phyloP scores from a whole-genome alignment of 2,888 invertebrate species.

The Rhingia rostrata region DNA sequence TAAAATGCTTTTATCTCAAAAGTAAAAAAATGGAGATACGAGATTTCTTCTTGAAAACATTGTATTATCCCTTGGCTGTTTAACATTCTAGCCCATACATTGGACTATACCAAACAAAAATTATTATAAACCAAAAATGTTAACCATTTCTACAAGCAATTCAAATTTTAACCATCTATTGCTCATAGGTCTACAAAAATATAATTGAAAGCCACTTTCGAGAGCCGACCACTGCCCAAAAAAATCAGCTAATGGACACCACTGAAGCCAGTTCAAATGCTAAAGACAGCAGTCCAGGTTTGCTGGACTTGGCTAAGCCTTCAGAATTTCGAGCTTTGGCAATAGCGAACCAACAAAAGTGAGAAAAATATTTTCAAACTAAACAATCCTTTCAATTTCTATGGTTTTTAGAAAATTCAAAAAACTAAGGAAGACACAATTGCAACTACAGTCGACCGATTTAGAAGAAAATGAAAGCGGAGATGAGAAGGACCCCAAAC shows the following conservation, averaged over 20 bases:
- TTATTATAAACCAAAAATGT: too few species aligned
- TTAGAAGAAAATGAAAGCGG: conserved; percentile 7
- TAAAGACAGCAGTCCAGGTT: conserved; percentile 79
- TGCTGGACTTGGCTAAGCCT: conserved; percentile 82
- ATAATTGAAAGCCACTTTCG: conserved; percentile 83
- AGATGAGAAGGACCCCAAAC: conserved; percentile 7
- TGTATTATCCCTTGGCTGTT: too few species aligned
- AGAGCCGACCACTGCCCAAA: conserved; percentile 79
- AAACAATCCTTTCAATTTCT: not conserved
- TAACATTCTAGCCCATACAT: too few species aligned
- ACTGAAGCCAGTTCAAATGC: conserved; percentile 76
- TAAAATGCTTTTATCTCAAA: too few species aligned
- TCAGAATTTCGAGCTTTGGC: conserved; percentile 81
- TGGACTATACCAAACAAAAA: too few species aligned
- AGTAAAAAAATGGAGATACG: too few species aligned
- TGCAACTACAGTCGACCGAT: not conserved
- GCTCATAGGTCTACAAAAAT: conserved; percentile 79
- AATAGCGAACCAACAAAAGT: conserved; percentile 81
- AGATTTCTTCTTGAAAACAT: too few species aligned
- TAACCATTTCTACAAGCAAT: too few species aligned
- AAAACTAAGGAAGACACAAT: conserved; percentile 32
- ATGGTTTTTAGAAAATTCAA: conserved; percentile 27
- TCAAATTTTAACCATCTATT: not conserved
- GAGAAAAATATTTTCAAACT: conserved; percentile 9
- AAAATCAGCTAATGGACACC: conserved; percentile 76